A percentile compares a stretch with the other conserved stretches of the same genome.
phyloP scores from a whole-genome alignment of 2,797 vertebrate genomes.

The Adelosebastes latens region DNA sequence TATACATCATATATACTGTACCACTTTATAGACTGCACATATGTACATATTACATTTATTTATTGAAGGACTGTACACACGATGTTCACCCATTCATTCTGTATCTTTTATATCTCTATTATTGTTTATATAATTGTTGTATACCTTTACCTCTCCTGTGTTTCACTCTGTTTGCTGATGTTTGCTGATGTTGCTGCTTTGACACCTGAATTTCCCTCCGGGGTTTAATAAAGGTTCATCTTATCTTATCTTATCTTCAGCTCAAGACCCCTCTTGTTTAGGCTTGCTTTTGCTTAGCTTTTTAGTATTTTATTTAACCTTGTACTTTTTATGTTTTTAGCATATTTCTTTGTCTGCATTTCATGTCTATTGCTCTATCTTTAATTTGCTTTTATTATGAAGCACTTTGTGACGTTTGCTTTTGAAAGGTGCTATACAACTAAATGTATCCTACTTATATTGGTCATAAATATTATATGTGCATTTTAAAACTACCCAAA shows the following conservation, averaged over 20 bases:
- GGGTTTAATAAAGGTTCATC: too few relatives aligned
- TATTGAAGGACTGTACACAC: too few relatives aligned
- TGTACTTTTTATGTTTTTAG: not conserved
- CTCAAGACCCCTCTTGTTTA: not conserved
- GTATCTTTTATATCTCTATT: too few relatives aligned
- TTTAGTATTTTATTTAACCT: not conserved
- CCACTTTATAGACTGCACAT: too few relatives aligned
- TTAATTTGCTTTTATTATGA: not conserved
- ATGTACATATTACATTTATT: too few relatives aligned
- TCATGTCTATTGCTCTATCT: not conserved
- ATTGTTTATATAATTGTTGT: too few relatives aligned
- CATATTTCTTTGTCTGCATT: not conserved
- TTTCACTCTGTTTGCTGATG: too few relatives aligned
- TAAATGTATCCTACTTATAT: not conserved
- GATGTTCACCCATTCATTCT: too few relatives aligned
- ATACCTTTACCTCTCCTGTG: too few relatives aligned
- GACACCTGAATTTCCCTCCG: too few relatives aligned
- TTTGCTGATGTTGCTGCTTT: too few relatives aligned
- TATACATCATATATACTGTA: too few relatives aligned
- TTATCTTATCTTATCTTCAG: not conserved
- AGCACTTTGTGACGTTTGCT: not conserved
- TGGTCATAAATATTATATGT: not conserved
- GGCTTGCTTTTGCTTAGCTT: not conserved
- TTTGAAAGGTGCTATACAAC: not conserved
- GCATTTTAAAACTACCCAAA: not conserved